Conservation (phyloP, 2,797 vertebrate genomes). For the Chrosomus eos region DNA sequence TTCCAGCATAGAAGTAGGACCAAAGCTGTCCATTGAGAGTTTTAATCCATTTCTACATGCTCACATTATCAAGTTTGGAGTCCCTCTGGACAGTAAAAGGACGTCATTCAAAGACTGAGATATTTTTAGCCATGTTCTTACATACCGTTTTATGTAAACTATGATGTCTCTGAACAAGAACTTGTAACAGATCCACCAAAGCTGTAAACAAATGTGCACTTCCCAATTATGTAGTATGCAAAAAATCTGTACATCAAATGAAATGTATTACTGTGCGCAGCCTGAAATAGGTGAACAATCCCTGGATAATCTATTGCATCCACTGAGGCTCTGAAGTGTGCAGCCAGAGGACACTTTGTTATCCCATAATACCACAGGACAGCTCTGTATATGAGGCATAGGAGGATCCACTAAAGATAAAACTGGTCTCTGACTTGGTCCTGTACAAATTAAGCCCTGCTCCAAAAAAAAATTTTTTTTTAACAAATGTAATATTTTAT, state of each 20-base stretch:
- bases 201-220: not conserved
- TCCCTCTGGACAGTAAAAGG: constrained; percentile 10
- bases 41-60: constrained; percentile 30
- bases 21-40: not conserved
- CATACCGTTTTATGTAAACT: not conserved
- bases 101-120: constrained; percentile 11
- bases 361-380: not conserved
- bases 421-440: not conserved
- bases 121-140: not conserved
- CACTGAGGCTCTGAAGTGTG: not conserved
- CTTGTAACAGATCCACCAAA: not conserved
- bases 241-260: not conserved
- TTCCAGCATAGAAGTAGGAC: constrained; percentile 5
- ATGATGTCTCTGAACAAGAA: not conserved
- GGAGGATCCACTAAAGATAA: not conserved
- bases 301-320: not conserved
- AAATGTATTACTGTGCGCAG: not conserved
- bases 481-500: not conserved
- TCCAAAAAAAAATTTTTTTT: not conserved
- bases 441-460: not conserved
- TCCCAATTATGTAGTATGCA: not conserved
- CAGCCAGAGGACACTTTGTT: not conserved
- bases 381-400: not conserved
- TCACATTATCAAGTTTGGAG: constrained; percentile 1
- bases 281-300: not conserved